Percentiles rank a stretch among this genome's conserved stretches.
Conservation (phyloP, 2,797 vertebrate genomes). For the Poecilia velifera region DNA sequence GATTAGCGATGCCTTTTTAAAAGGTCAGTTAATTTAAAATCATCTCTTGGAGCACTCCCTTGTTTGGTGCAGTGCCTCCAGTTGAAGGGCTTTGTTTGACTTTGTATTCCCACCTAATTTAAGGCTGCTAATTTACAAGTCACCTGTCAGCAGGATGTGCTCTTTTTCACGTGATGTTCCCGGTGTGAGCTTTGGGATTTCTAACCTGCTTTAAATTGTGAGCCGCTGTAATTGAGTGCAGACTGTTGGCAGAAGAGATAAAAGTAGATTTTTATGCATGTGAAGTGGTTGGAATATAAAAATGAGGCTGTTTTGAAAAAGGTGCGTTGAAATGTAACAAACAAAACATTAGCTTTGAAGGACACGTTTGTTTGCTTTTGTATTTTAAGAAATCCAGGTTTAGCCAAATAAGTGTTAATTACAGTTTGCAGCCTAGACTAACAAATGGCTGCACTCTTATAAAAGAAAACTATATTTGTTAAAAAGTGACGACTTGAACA, state of each 20-base stretch:
- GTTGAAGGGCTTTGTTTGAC: conserved; percentile 55
- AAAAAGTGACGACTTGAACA: background rate
- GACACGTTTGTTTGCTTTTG: background rate
- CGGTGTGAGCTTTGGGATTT: background rate
- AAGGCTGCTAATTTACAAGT: conserved; percentile 22
- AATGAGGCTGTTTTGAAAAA: background rate
- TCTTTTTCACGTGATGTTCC: background rate
- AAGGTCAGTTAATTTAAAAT: conserved; percentile 79
- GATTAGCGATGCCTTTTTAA: conserved; percentile 77
- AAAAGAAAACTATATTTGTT: background rate
- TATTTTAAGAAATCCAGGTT: background rate
- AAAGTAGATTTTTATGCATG: background rate
- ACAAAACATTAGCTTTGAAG: background rate
- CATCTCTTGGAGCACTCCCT: conserved; percentile 44
- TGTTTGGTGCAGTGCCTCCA: conserved; percentile 19
- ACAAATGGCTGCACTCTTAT: background rate
- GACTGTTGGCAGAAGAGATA: background rate
- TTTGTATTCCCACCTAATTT: conserved; percentile 58
- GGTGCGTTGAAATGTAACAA: background rate
- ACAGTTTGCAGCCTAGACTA: background rate
- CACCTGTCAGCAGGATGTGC: conserved; percentile 4
- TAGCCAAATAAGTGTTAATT: background rate
- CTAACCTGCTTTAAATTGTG: background rate
- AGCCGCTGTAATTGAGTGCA: background rate
- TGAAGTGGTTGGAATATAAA: background rate